These are phyloP conservation scores for Scotopteryx bipunctaria DNA, from an alignment of 2,888 invertebrate species.

Conservation along the genomic window DNA sequence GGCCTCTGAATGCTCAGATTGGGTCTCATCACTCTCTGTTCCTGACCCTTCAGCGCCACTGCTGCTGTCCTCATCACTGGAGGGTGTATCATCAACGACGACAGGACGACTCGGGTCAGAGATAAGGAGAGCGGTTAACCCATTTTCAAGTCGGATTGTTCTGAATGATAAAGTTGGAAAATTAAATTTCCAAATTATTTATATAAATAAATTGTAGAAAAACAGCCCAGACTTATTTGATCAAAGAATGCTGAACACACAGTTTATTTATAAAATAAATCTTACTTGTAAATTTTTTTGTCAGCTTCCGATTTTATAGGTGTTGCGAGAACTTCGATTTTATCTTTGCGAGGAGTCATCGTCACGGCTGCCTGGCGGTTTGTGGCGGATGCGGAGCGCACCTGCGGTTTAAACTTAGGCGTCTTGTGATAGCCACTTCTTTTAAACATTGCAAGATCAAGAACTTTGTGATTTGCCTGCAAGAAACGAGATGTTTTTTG, in stretches of 20 bases:
- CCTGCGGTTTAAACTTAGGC: slow-evolving; percentile 73
- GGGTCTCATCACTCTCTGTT: slow-evolving; percentile 72
- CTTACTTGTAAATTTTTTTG: slow-evolving; percentile 90
- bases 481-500: slow-evolving; percentile 69
- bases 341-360: slow-evolving; percentile 60
- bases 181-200: no score
- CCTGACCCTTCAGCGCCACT: slow-evolving; percentile 57
- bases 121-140: slow-evolving; percentile 88
- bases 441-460: slow-evolving; percentile 63
- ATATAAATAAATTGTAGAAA: background rate
- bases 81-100: slow-evolving; percentile 48
- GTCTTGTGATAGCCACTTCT: slow-evolving; percentile 65
- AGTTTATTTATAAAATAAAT: slow-evolving; percentile 10
- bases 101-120: slow-evolving; percentile 82
- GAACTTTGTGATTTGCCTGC: slow-evolving; percentile 49
- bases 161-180: slow-evolving; percentile 27
- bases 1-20: slow-evolving; percentile 58
- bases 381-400: slow-evolving; percentile 57
- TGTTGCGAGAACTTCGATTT: slow-evolving; percentile 72
- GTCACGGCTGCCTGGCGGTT: slow-evolving; percentile 50
- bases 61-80: slow-evolving; percentile 65
- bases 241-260: background rate
- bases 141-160: slow-evolving; percentile 84
- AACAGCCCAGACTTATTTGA: background rate
- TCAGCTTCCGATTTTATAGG: slow-evolving; percentile 90